Conservation (phyloP, 2,113 vertebrate species). For the Chitala chitala region DNA sequence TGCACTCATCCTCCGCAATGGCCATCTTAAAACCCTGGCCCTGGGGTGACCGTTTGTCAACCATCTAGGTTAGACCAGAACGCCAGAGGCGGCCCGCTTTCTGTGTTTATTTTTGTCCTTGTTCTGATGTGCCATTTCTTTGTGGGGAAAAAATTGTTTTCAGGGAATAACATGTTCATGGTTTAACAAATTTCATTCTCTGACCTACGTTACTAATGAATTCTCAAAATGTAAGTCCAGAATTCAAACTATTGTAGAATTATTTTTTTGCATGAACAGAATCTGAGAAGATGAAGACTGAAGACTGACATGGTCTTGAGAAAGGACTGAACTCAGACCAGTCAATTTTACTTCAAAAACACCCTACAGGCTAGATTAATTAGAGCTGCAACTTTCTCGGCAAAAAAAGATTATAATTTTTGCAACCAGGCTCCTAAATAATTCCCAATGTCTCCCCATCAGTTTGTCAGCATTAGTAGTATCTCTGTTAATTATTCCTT, state of each 20-base stretch:
- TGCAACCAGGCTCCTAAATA: slow-evolving; percentile 6
- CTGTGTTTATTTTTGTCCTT: neutral
- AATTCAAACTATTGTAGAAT: neutral
- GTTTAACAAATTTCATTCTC: too few relatives aligned
- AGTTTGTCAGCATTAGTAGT: neutral
- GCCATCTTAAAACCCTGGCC: too few relatives aligned
- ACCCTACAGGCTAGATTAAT: slow-evolving; percentile 7
- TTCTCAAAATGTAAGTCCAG: too few relatives aligned
- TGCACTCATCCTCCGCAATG: too few relatives aligned
- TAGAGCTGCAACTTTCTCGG: neutral
- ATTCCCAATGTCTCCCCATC: neutral
- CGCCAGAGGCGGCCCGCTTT: neutral
- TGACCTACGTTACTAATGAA: neutral
- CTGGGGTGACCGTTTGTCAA: neutral
- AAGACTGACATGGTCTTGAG: neutral
- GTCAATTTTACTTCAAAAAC: slow-evolving; percentile 21
- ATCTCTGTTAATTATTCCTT: neutral
- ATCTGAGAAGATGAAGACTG: too few relatives aligned
- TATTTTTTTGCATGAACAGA: neutral
- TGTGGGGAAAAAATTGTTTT: neutral
- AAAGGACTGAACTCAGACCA: neutral
- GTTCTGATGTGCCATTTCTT: neutral
- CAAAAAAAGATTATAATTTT: slow-evolving; percentile 17
- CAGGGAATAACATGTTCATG: too few relatives aligned
- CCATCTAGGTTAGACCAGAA: neutral